phyloP scores from a whole-genome alignment of 2,888 invertebrate species.

The Lordiphosa andalusiaca region DNA sequence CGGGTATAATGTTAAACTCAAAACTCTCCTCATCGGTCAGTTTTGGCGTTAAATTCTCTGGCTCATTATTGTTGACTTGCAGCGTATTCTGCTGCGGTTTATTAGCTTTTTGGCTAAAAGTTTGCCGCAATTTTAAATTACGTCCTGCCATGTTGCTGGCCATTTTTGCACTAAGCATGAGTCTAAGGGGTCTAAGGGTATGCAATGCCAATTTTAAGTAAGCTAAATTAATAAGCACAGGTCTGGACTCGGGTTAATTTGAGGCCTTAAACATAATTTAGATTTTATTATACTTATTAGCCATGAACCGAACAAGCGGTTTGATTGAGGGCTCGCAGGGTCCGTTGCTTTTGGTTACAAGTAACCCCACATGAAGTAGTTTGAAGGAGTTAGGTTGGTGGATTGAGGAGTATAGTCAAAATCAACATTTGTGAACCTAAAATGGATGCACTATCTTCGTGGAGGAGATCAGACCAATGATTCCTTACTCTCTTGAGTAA shows the following conservation, averaged over 20 bases:
- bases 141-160: slow-evolving; percentile 54
- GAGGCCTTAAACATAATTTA: too few relatives aligned
- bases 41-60: slow-evolving; percentile 15
- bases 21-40: slow-evolving; percentile 12
- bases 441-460: too few relatives aligned
- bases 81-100: neutral
- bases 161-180: slow-evolving; percentile 35
- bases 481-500: too few relatives aligned
- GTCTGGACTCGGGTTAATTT: slow-evolving; percentile 3
- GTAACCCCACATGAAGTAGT: too few relatives aligned
- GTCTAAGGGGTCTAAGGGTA: neutral
- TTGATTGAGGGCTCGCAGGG: too few relatives aligned
- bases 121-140: slow-evolving; percentile 37
- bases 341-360: too few relatives aligned
- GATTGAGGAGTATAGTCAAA: too few relatives aligned
- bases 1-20: slow-evolving; percentile 28
- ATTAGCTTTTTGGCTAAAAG: slow-evolving; percentile 14
- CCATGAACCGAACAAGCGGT: too few relatives aligned
- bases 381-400: too few relatives aligned
- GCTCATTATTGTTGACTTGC: neutral
- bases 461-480: too few relatives aligned
- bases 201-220: slow-evolving; percentile 14
- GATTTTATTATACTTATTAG: too few relatives aligned
- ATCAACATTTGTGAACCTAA: too few relatives aligned
- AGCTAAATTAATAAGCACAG: slow-evolving; percentile 1